These are phyloP conservation scores for Xiphophorus hellerii DNA, from an alignment of 2,113 vertebrate genomes.

Conservation along the genomic window DNA sequence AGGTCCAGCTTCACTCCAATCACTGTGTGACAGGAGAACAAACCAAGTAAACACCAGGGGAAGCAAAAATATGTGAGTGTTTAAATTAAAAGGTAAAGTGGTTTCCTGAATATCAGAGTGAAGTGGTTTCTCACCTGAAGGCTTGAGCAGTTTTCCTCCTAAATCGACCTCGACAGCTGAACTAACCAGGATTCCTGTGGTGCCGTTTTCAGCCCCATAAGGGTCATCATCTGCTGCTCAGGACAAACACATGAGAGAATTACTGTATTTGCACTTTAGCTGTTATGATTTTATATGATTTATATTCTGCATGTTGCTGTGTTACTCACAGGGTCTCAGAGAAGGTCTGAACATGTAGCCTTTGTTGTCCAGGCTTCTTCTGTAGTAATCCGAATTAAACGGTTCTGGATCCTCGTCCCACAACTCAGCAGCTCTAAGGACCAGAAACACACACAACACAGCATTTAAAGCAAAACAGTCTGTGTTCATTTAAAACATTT, in stretches of 20 bases:
- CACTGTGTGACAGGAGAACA: slow-evolving; percentile 76
- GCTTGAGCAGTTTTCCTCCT: slow-evolving; percentile 87
- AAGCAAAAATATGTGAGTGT: neutral
- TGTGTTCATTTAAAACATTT: neutral
- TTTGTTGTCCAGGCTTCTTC: slow-evolving; percentile 93
- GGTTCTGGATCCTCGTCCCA: slow-evolving; percentile 97
- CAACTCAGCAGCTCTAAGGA: slow-evolving; percentile 88
- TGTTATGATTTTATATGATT: neutral
- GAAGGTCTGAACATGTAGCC: slow-evolving; percentile 95
- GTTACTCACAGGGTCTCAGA: slow-evolving; percentile 83
- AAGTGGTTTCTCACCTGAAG: slow-evolving; percentile 84
- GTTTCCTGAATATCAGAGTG: neutral
- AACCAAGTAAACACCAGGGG: neutral
- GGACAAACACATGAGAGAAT: neutral
- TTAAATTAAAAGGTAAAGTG: neutral
- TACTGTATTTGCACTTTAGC: neutral
- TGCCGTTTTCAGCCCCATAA: slow-evolving; percentile 87
- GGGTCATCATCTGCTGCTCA: slow-evolving; percentile 76
- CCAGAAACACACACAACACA: slow-evolving; percentile 10
- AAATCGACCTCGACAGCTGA: slow-evolving; percentile 92
- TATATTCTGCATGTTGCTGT: neutral
- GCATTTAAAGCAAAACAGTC: neutral
- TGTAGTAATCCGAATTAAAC: slow-evolving; percentile 94
- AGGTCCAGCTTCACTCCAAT: slow-evolving; percentile 97
- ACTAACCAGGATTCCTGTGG: slow-evolving; percentile 92